A percentile compares a stretch with the other conserved stretches of the same genome.
These are phyloP conservation scores for Centrocercus urophasianus DNA, from an alignment of 2,113 vertebrate genomes.

Conservation along the genomic window DNA sequence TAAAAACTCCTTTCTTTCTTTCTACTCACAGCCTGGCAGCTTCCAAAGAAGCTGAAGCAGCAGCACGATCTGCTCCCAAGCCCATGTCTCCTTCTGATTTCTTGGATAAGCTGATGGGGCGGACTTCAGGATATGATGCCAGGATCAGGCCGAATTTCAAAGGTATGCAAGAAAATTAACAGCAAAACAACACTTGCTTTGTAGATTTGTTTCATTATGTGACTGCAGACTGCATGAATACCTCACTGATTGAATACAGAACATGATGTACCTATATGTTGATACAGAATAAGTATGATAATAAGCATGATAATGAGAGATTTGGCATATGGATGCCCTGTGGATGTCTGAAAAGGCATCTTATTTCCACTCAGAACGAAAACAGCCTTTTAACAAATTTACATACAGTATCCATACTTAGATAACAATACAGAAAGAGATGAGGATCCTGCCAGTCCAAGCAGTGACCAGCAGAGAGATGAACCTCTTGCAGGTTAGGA, in stretches of 20 bases:
- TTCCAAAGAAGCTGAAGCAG: constrained; percentile 94
- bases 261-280: not conserved
- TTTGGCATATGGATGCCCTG: not conserved
- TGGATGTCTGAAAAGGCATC: not conserved
- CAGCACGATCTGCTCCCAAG: constrained; percentile 89
- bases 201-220: not conserved
- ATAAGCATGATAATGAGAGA: not conserved
- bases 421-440: rapidly evolving
- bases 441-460: rapidly evolving
- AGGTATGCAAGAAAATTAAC: constrained; percentile 80
- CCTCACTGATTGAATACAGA: not conserved
- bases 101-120: constrained; percentile 97
- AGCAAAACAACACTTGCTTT: not conserved
- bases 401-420: not conserved
- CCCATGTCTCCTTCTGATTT: constrained; percentile 98
- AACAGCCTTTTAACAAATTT: not conserved
- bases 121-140: constrained; percentile 97
- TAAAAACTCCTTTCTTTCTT: constrained; percentile 47
- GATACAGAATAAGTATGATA: not conserved
- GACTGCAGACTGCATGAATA: not conserved
- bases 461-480: not conserved
- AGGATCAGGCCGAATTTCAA: constrained; percentile 99
- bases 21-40: constrained; percentile 87
- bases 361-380: not conserved
- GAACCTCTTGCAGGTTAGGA: not conserved